These are phyloP conservation scores for Orchestes rusci DNA, from an alignment of 2,888 invertebrate genomes.

Conservation along the genomic window DNA sequence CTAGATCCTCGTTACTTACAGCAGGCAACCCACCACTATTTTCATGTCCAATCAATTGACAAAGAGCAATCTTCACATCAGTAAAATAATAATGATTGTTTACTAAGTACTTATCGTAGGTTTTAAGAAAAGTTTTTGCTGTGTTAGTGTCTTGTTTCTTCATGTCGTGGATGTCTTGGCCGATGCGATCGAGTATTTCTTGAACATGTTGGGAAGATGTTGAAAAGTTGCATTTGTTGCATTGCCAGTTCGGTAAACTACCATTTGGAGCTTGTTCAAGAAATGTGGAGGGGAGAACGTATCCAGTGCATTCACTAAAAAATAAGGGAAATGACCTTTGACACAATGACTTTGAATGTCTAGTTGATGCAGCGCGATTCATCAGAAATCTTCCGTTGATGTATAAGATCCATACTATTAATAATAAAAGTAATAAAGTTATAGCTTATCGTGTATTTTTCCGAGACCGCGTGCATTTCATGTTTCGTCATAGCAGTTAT, in stretches of 20 bases:
- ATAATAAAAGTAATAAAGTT: too few species aligned
- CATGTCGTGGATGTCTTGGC: slow-evolving; percentile 33
- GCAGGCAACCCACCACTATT: slow-evolving; percentile 47
- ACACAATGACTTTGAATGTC: too few species aligned
- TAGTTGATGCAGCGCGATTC: too few species aligned
- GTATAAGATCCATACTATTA: too few species aligned
- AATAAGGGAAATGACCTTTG: too few species aligned
- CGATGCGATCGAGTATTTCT: slow-evolving; percentile 59
- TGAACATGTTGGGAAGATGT: slow-evolving; percentile 53
- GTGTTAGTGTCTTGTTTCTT: slow-evolving; percentile 15
- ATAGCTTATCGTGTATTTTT: too few species aligned
- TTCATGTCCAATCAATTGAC: slow-evolving; percentile 63
- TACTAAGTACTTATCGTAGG: slow-evolving; percentile 57
- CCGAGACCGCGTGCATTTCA: too few species aligned
- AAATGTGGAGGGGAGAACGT: slow-evolving; percentile 56
- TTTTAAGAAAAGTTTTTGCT: slow-evolving; percentile 54
- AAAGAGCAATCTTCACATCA: slow-evolving; percentile 65
- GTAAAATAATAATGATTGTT: slow-evolving; percentile 66
- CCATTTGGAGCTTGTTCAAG: slow-evolving; percentile 36
- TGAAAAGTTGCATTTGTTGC: slow-evolving; percentile 51
- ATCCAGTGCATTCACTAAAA: slow-evolving; percentile 52
- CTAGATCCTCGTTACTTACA: slow-evolving; percentile 54
- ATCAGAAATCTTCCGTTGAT: too few species aligned
- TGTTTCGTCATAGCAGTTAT: too few species aligned
- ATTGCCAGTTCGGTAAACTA: slow-evolving; percentile 47